Base-by-base conservation (phyloP, 1,140 invertebrate genomes). In the Halictus rubicundus region DNA sequence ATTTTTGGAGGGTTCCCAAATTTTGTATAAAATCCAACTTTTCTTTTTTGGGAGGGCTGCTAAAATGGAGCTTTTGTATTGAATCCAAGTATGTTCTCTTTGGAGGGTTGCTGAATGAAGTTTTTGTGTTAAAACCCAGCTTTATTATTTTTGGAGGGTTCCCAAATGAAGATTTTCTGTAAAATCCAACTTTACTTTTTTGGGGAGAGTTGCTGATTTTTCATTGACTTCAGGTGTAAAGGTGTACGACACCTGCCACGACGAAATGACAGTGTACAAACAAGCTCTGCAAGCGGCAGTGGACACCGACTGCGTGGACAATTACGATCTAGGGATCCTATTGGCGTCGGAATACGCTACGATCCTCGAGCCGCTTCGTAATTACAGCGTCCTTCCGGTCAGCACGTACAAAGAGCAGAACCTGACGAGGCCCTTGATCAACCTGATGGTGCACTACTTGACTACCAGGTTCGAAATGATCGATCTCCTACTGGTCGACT, bases 201-300 rank as follows among this genome's bases (percentile, higher is more conserved):
- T 32, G 32, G 32, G 5, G 32, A 32, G 32, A 2, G 42, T 46
- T 10, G 12, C 12, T 12, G 14, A 46, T 46, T 46, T 12, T 46
- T 2, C 42, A 8, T 19, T n/a, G 10, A 1, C 12, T 80, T 16
- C 68, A 93, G 92, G 92, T 14, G 8, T 93, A 10, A 89, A 87
- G 64, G 69, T 92, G 12, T 88, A 89, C 68, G 91, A 93, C 80
- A 92, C 91, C 8, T 93, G 92, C 71, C 87, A 89, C 68, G 89
- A 93, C 49, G 83, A 87, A 46, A 80, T 88, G 65, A 83, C 80
- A 9, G 89, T 90, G 65, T 91, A 90, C 77, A 92, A 90, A 73
- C 88, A 90, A 78, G 83, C 89, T 3, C 54, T 93, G 69, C 81
- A 86, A 71, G 64, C 84, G 23, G 82, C 86, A 4, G 82, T 90